A percentile compares a stretch with the other conserved stretches of the same genome.
phyloP scores from a whole-genome alignment of 30 jellyfish, hydroid and myxozoan genomes.

The Aurelia aurita region DNA sequence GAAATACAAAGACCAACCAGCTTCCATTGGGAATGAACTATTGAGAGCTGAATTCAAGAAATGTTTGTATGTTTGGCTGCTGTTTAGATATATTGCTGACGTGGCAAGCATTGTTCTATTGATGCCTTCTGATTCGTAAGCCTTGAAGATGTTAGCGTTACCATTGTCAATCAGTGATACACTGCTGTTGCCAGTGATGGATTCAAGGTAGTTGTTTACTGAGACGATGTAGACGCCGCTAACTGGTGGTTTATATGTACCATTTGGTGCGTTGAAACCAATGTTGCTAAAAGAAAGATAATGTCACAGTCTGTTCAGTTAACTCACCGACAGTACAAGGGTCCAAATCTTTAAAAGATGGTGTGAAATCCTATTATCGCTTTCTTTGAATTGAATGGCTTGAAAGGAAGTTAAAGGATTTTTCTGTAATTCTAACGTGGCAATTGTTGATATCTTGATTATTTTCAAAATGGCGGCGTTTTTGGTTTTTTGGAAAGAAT shows the following conservation, averaged over 20 bases:
- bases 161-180: slow-evolving; percentile 39
- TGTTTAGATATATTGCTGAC: slow-evolving; percentile 37
- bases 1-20: slow-evolving; percentile 74
- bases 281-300: slow-evolving; percentile 61
- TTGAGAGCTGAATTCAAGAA: slow-evolving; percentile 31
- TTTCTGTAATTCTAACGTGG: too few relatives aligned
- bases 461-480: too few relatives aligned
- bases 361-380: too few relatives aligned
- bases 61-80: slow-evolving; percentile 9
- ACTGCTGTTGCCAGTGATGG: slow-evolving; percentile 70
- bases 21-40: slow-evolving; percentile 34
- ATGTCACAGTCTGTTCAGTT: too few relatives aligned
- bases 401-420: too few relatives aligned
- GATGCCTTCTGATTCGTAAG: slow-evolving; percentile 60
- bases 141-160: slow-evolving; percentile 33
- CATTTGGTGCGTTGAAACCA: slow-evolving; percentile 72
- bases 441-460: too few relatives aligned
- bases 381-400: too few relatives aligned
- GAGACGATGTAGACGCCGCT: slow-evolving; percentile 75
- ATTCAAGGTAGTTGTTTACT: slow-evolving; percentile 63
- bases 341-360: too few relatives aligned
- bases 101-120: slow-evolving; percentile 70
- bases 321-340: too few relatives aligned
- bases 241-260: slow-evolving; percentile 75
- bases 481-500: too few relatives aligned